These are phyloP conservation scores for Lasiommata megera DNA, from an alignment of 2,888 invertebrate species.

Conservation along the genomic window DNA sequence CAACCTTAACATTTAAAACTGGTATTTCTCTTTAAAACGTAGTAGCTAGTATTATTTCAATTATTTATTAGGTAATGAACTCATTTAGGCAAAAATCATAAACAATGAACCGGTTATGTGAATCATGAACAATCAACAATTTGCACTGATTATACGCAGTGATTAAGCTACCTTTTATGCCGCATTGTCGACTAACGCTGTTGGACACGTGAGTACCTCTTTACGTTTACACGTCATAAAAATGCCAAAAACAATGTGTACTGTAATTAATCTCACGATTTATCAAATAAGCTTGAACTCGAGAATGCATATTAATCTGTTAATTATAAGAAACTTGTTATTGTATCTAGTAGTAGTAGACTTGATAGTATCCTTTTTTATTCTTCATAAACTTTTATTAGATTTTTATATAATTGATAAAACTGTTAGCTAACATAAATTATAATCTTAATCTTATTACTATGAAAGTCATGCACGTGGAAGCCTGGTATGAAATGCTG, in stretches of 20 bases:
- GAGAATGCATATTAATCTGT: no score
- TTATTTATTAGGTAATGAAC: conserved; percentile 3
- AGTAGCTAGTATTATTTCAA: not conserved
- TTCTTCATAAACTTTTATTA: no score
- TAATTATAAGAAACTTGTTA: no score
- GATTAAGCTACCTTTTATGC: conserved; percentile 9
- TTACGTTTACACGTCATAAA: conserved; percentile 9
- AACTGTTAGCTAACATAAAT: no score
- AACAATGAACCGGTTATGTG: conserved; percentile 7
- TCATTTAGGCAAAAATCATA: conserved; percentile 5
- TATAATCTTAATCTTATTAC: no score
- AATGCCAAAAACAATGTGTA: conserved; percentile 11
- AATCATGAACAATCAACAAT: not conserved
- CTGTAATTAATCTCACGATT: conserved; percentile 15
- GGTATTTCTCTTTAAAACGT: not conserved
- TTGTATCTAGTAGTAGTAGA: no score
- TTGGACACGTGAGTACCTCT: conserved; percentile 1
- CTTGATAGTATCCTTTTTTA: no score
- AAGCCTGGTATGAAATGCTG: no score
- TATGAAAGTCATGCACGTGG: no score
- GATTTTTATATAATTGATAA: no score
- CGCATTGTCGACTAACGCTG: conserved; percentile 1
- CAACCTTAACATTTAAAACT: conserved; percentile 11
- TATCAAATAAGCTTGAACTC: no score
- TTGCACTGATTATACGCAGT: not conserved